Evolutionary conservation across 2,113 vertebrate species (phyloP).

Genomic region (Ceyx cyanopectus): DNA sequence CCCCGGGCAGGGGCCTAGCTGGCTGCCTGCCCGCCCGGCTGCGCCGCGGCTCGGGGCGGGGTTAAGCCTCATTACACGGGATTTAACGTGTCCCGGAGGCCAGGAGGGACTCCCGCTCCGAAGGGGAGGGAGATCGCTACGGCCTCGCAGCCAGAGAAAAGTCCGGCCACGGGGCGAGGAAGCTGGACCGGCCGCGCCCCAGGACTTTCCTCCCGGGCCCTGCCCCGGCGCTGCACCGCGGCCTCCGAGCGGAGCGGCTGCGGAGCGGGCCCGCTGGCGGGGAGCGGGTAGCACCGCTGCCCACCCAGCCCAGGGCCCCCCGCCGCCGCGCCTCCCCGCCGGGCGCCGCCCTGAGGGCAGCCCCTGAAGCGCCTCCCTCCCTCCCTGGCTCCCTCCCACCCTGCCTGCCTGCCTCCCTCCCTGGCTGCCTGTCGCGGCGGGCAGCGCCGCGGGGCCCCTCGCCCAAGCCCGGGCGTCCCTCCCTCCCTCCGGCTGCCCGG

Average conservation of each 20-base stretch:
- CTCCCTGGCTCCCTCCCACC: background rate
- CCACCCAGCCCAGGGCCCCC: background rate
- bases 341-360: conserved; percentile 15
- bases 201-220: background rate
- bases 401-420: background rate
- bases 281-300: background rate
- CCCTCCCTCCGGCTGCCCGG: background rate
- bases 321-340: background rate
- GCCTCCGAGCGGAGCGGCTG: background rate
- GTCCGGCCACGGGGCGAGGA: background rate
- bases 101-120: background rate
- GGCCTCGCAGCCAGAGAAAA: background rate
- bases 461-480: background rate
- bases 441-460: background rate
- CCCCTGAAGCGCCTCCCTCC: background rate
- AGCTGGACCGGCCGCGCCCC: background rate
- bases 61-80: conserved; percentile 56
- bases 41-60: conserved; percentile 33
- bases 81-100: conserved; percentile 42
- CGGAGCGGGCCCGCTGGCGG: background rate
- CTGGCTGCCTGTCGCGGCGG: too few species aligned
- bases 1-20: conserved; percentile 34
- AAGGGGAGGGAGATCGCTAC: background rate
- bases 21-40: conserved; percentile 45
- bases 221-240: background rate